Evolutionary conservation across 1,140 invertebrate species (phyloP).

Genomic region (Pissodes strobi): DNA sequence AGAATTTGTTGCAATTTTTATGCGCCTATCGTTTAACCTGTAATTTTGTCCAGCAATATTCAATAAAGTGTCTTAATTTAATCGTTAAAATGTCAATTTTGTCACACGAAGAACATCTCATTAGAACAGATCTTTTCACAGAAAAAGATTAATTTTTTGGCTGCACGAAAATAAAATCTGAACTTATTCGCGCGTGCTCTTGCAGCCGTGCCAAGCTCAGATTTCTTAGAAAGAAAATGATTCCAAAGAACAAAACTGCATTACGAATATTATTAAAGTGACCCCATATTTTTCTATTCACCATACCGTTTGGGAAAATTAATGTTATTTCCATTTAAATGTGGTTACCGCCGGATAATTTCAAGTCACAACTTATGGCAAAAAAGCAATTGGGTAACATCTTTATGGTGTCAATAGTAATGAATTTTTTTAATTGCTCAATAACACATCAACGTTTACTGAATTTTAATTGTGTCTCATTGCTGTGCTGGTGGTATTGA

Average conservation of each 20-base stretch:
- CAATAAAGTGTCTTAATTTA: too few species aligned
- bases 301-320: neutral
- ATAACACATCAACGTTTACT: slow-evolving; percentile 12
- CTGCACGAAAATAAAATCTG: neutral
- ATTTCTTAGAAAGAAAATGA: neutral
- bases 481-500: too few species aligned
- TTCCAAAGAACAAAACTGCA: neutral
- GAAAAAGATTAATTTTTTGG: too few species aligned
- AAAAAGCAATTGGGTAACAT: slow-evolving; percentile 18
- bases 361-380: neutral
- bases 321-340: slow-evolving; percentile 9
- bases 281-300: neutral
- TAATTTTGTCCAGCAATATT: too few species aligned
- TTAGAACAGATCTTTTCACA: too few species aligned
- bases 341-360: neutral
- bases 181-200: neutral
- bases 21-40: too few species aligned
- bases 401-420: slow-evolving; percentile 30
- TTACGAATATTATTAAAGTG: neutral
- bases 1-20: too few species aligned
- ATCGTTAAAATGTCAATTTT: too few species aligned
- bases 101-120: too few species aligned
- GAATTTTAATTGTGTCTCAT: slow-evolving; percentile 6
- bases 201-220: neutral
- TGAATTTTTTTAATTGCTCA: slow-evolving; percentile 26